Percentiles rank a stretch among this genome's conserved stretches.
phyloP scores from a whole-genome alignment of 2,797 vertebrate genomes.

The Lycodopsis pacificus region DNA sequence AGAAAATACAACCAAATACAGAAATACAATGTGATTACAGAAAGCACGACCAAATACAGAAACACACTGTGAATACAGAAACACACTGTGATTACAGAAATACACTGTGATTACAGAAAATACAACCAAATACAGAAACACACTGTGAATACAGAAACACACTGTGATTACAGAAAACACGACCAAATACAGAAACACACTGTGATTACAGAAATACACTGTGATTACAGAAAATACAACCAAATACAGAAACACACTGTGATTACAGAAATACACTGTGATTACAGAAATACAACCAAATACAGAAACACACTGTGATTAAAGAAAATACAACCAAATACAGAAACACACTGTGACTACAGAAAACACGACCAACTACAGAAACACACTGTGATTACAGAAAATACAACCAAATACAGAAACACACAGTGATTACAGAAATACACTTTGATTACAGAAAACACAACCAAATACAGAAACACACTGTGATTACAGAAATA shows the following conservation, averaged over 20 bases:
- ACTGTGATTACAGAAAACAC: background rate
- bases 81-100: background rate
- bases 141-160: background rate
- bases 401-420: too few relatives aligned
- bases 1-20: background rate
- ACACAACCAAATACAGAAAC: background rate
- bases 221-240: too few relatives aligned
- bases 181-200: background rate
- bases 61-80: background rate
- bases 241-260: background rate
- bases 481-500: background rate
- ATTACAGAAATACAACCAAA: background rate
- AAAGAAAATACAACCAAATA: background rate
- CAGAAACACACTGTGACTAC: background rate
- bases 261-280: background rate
- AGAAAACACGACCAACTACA: background rate
- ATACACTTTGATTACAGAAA: too few relatives aligned
- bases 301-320: background rate
- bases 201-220: background rate
- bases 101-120: background rate
- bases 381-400: background rate
- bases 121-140: background rate
- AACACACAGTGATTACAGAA: background rate
- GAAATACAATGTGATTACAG: too few relatives aligned
- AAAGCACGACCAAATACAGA: too few relatives aligned